phyloP scores from a whole-genome alignment of 92 coral and sea anemone genomes.

The Blastomussa wellsi region DNA sequence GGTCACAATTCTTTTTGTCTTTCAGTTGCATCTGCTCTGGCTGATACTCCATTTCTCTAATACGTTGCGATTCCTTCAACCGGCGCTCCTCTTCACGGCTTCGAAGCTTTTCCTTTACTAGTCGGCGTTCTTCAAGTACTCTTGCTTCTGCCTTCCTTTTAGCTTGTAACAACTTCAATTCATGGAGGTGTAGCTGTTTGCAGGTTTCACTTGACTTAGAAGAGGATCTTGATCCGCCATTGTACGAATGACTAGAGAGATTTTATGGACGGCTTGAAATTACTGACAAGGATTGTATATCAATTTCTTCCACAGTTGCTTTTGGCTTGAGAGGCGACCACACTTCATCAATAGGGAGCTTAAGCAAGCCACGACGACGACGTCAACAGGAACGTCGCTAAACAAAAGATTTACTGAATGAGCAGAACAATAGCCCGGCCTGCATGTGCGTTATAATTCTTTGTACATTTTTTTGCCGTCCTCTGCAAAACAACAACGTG shows the following conservation, averaged over 20 bases:
- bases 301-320: neutral
- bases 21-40: neutral
- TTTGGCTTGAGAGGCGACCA: neutral
- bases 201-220: neutral
- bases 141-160: neutral
- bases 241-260: neutral
- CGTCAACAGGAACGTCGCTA: too few species aligned
- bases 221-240: neutral
- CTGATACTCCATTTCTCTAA: neutral
- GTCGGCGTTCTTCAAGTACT: neutral
- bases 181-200: slow-evolving; percentile 8
- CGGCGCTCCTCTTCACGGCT: slow-evolving; percentile 15
- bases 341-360: neutral
- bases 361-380: too few species aligned
- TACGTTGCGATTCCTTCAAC: neutral
- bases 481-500: too few species aligned
- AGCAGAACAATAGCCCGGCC: too few species aligned
- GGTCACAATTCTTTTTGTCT: slow-evolving; percentile 3
- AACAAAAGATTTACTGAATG: too few species aligned
- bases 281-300: neutral
- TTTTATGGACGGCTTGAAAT: neutral
- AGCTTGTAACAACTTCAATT: neutral
- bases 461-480: too few species aligned
- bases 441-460: too few species aligned
- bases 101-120: neutral